Base-by-base conservation (phyloP, 2,888 invertebrate species). In the Glomeris marginata region DNA sequence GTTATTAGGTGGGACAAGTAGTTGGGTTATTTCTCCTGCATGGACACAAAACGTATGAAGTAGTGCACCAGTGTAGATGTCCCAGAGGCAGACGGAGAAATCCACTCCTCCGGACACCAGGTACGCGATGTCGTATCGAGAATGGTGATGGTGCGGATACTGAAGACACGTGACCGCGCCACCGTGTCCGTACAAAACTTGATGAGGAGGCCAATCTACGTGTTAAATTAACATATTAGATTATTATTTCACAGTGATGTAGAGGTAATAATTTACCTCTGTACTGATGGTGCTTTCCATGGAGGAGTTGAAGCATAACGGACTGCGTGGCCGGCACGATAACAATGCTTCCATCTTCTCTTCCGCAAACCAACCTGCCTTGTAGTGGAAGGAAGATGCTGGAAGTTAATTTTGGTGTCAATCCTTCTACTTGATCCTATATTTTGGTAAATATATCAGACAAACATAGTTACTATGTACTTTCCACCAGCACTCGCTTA, bases 41-140 rank as follows among this genome's bases (percentile, higher is more conserved):
- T 98, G 97, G 0, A 95, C 94, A 62, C 92, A 92, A 72, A 97
- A 98, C 3, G 92, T 77, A 65, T 97, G 91, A 49, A 98, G 70
- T 37, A 94, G 69, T 1, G 79, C 78, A 2, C 94, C 92, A 34
- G 83, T 82, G 63, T 85, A 86, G 57, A 97, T 71, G 64, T 97
- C 94, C 95, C 95, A 97, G 0, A 97, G 72, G 58, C 90, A 91
- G 2, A 94, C 92, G 0, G 94, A 91, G 70, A 98, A 98, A 69
- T 98, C 98, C 11, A 92, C 87, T 1, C 95, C 94, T 1, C 98
- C 98, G 0, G 92, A 94, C 0, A 97, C 79, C n/a, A 92, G 70
- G 64, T 87, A 83, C 0, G 83, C 74, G 56, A 82, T 80, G 64
- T 91, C 90, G 64, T 90, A 95, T 64, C 92, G 80, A 1, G 63